phyloP scores from a whole-genome alignment of 1,140 invertebrate species.

The Leguminivora glycinivorella region DNA sequence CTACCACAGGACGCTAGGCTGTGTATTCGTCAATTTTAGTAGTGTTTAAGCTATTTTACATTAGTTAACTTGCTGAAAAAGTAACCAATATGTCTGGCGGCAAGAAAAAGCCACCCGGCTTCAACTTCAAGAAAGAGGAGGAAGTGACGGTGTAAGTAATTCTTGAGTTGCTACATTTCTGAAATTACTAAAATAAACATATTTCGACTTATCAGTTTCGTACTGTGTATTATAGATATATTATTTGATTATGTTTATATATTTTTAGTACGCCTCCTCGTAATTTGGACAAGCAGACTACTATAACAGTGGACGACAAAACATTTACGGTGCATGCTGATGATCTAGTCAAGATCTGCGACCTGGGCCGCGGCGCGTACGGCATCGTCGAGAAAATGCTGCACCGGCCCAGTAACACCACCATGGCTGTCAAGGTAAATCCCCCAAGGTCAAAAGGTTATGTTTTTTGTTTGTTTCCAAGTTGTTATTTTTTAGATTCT shows the following conservation, averaged over 20 bases:
- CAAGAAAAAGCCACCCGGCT: constrained; percentile 58
- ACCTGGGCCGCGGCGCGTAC: constrained; percentile 96
- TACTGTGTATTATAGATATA: not conserved
- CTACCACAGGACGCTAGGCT: constrained; percentile 9
- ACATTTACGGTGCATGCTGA: constrained; percentile 95
- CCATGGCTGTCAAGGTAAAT: constrained; percentile 96
- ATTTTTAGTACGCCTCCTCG: constrained; percentile 81
- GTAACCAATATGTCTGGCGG: constrained; percentile 53
- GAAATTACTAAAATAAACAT: not conserved
- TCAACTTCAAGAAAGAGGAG: constrained; percentile 56
- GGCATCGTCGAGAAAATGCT: constrained; percentile 98
- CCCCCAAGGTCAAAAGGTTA: constrained; percentile 22
- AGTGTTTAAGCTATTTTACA: constrained; percentile 22
- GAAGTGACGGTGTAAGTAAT: constrained; percentile 63
- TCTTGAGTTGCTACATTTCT: not conserved
- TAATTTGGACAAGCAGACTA: constrained; percentile 91
- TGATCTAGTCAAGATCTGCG: constrained; percentile 91
- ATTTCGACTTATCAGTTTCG: constrained; percentile 7
- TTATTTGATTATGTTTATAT: not conserved
- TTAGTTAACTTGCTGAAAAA: not conserved
- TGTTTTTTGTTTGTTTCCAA: not conserved
- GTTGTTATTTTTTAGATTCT: not conserved
- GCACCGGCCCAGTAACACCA: constrained; percentile 91
- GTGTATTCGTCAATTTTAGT: constrained; percentile 17
- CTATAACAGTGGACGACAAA: constrained; percentile 91